Conservation (phyloP, 2,113 vertebrate species). For the Limanda limanda region DNA sequence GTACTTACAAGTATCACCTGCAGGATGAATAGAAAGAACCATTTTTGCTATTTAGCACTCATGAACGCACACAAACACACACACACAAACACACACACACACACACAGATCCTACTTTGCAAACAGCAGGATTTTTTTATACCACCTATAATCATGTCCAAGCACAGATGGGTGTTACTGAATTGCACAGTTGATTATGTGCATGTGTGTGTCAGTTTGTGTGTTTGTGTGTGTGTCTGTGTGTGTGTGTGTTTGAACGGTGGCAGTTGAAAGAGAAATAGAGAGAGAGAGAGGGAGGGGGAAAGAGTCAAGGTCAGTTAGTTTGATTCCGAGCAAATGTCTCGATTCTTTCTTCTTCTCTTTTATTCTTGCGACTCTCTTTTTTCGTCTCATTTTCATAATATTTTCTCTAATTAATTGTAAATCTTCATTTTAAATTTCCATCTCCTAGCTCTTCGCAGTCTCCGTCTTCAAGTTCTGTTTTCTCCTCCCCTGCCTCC, state of each 20-base stretch:
- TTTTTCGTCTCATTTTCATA: neutral
- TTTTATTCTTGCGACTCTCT: neutral
- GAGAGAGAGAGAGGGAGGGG: neutral
- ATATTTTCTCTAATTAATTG: too few relatives aligned
- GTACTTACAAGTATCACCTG: neutral
- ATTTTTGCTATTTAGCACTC: neutral
- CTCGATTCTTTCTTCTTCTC: neutral
- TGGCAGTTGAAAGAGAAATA: neutral
- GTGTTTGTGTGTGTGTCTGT: neutral
- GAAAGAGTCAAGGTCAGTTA: neutral
- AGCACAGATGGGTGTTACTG: constrained; percentile 2
- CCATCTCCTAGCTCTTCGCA: too few relatives aligned
- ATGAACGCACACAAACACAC: neutral
- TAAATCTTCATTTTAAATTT: neutral
- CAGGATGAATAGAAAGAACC: neutral
- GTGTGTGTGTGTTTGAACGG: neutral
- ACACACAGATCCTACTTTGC: too few relatives aligned
- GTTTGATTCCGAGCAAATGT: neutral
- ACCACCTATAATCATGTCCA: constrained; percentile 16
- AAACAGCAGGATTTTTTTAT: neutral
- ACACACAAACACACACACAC: neutral
- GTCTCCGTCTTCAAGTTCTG: neutral
- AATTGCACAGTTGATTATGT: constrained; percentile 6
- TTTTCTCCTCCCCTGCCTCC: neutral
- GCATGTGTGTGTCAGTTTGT: neutral